phyloP scores from a whole-genome alignment of 2,113 vertebrate species.

The Ceuthmochares aereus region DNA sequence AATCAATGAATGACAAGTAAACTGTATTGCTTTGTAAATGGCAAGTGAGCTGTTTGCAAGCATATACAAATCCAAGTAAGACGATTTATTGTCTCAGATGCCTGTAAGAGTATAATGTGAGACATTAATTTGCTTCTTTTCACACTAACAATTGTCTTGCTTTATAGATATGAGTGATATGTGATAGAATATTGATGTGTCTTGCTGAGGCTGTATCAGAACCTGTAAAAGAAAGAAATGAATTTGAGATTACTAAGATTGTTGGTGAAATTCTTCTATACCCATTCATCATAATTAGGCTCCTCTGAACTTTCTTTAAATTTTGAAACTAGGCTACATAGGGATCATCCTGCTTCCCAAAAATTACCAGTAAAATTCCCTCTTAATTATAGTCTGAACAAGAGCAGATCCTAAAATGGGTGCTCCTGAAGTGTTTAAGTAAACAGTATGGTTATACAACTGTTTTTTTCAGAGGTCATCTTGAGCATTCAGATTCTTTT shows the following conservation, averaged over 20 bases:
- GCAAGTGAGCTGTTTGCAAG: neutral
- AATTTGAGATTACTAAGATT: neutral
- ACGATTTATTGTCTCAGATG: neutral
- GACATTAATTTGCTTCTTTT: neutral
- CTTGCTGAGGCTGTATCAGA: neutral
- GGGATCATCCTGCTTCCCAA: neutral
- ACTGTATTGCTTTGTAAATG: neutral
- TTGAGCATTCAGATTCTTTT: neutral
- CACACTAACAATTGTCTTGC: neutral
- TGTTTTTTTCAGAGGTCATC: neutral
- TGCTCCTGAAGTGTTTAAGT: neutral
- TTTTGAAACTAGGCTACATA: neutral
- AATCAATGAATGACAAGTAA: neutral
- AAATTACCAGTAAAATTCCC: neutral
- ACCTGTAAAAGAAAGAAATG: neutral
- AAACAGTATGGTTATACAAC: neutral
- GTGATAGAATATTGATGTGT: neutral
- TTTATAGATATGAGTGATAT: neutral
- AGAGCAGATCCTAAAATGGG: neutral
- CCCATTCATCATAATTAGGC: neutral
- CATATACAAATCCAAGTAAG: neutral
- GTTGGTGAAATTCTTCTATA: neutral
- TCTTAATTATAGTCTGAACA: neutral
- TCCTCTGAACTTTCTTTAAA: neutral
- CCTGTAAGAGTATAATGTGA: neutral